These are phyloP conservation scores for Metridium senile DNA, from an alignment of 92 coral and sea anemone genomes.

Conservation along the genomic window DNA sequence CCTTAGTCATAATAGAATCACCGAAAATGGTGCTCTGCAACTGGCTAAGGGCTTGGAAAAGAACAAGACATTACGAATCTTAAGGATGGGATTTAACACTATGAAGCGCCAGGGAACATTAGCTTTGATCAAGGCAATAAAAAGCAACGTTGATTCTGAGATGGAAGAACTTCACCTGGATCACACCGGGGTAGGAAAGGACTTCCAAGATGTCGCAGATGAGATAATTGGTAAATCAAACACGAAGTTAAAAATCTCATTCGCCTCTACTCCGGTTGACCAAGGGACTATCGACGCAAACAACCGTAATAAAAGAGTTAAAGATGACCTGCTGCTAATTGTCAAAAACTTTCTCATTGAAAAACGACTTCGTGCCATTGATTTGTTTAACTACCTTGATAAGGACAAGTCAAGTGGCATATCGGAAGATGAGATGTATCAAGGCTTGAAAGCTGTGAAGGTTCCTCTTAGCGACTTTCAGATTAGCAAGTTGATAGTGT, in stretches of 20 bases:
- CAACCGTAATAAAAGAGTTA: constrained; percentile 18
- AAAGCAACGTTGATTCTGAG: constrained; percentile 50
- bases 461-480: constrained; percentile 66
- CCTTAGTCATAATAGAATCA: constrained; percentile 70
- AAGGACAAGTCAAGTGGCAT: constrained; percentile 57
- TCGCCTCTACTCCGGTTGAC: constrained; percentile 32
- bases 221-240: constrained; percentile 22
- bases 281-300: constrained; percentile 17
- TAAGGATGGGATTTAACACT: constrained; percentile 62
- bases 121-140: constrained; percentile 53
- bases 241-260: constrained; percentile 39
- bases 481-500: constrained; percentile 40
- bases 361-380: constrained; percentile 68
- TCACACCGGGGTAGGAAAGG: constrained; percentile 43
- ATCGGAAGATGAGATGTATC: constrained; percentile 55
- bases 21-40: constrained; percentile 53
- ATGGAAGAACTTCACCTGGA: constrained; percentile 61
- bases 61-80: constrained; percentile 52
- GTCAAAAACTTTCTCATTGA: constrained; percentile 63
- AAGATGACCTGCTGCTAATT: constrained; percentile 45
- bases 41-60: constrained; percentile 61
- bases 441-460: constrained; percentile 48
- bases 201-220: constrained; percentile 29
- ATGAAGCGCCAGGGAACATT: constrained; percentile 56
- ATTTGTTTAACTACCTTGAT: constrained; percentile 71